phyloP scores from a whole-genome alignment of 2,888 invertebrate species.

The Pterostichus madidus region DNA sequence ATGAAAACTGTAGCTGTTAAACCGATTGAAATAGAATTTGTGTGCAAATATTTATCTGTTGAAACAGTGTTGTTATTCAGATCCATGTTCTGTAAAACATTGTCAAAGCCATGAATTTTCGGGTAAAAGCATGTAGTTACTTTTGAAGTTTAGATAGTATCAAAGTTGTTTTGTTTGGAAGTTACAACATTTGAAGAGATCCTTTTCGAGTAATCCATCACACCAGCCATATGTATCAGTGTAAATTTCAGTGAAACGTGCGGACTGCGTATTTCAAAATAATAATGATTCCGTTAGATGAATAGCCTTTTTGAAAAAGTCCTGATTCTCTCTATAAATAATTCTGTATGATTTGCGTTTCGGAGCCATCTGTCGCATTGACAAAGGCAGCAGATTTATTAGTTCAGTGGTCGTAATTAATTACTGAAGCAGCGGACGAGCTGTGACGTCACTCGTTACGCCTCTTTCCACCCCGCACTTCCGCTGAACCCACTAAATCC shows the following conservation, averaged over 20 bases:
- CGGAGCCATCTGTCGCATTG: conserved; percentile 48
- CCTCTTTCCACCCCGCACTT: background rate
- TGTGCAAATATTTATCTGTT: too few species aligned
- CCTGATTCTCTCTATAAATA: conserved; percentile 39
- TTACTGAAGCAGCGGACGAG: conserved; percentile 43
- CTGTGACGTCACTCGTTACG: conserved; percentile 57
- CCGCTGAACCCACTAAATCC: background rate
- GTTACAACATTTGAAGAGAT: background rate
- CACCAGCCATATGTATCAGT: background rate
- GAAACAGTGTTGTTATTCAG: too few species aligned
- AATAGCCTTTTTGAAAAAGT: conserved; percentile 29
- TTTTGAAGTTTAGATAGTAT: too few species aligned
- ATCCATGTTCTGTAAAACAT: too few species aligned
- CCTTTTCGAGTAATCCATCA: conserved; percentile 25
- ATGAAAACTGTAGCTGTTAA: too few species aligned
- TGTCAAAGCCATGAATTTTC: too few species aligned
- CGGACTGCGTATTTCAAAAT: conserved; percentile 19
- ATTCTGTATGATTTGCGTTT: conserved; percentile 38
- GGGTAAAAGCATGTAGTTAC: too few species aligned
- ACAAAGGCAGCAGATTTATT: conserved; percentile 63
- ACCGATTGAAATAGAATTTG: too few species aligned
- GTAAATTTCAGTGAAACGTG: background rate
- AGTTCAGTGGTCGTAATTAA: conserved; percentile 61
- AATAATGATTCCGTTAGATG: conserved; percentile 21
- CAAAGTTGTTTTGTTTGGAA: too few species aligned